Base-by-base conservation (phyloP, 2,113 vertebrate species). In the Opisthocomus hoazin region DNA sequence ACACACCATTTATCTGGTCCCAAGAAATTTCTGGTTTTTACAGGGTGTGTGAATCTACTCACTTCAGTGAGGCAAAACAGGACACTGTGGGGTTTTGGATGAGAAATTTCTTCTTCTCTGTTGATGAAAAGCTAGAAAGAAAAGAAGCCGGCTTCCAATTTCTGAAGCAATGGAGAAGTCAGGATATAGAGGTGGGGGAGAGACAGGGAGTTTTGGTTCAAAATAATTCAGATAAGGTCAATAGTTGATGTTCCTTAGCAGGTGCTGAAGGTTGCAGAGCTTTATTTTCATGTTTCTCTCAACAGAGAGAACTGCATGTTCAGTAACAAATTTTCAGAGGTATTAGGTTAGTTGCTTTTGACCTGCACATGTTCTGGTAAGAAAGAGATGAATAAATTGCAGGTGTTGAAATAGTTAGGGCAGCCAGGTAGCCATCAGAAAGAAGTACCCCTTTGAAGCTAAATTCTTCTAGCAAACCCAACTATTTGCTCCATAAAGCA, bases 381-480 rank as follows among this genome's bases (percentile, higher is more conserved):
- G 66, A 95, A 63, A 89, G 78, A 57, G 43, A 57, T 74, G 7
- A 91, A 45, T 93, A 58, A 84, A 87, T 32, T 75, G 37, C 78
- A 90, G 61, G 53, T 90, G 87, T 90, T 76, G 37, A 48, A 81
- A 22, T 41, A 74, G 12, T 87, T 71, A 60, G 45, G 36, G 71
- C 66, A 75, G 80, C 81, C 89, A 89, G 82, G 89, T 90, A 90
- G 56, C 37, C 7, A 2, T 78, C 64, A 75, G 73, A 68, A 95
- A 57, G 71, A 56, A 87, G 34, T 21, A 60, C 17, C 9, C 14
- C 36, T 84, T 81, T 71, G 50, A 96, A 95, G 83, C 69, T 75
- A 94, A 75, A 69, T 79, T 89, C n/a, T 75, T 97, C 66, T 66
- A 91, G 73, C 68, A 96, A 91, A 96, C 71, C 21, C 63, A 90